Evolutionary conservation across 2,797 vertebrate species (phyloP).

Genomic region (Peromyscus aztecus): DNA sequence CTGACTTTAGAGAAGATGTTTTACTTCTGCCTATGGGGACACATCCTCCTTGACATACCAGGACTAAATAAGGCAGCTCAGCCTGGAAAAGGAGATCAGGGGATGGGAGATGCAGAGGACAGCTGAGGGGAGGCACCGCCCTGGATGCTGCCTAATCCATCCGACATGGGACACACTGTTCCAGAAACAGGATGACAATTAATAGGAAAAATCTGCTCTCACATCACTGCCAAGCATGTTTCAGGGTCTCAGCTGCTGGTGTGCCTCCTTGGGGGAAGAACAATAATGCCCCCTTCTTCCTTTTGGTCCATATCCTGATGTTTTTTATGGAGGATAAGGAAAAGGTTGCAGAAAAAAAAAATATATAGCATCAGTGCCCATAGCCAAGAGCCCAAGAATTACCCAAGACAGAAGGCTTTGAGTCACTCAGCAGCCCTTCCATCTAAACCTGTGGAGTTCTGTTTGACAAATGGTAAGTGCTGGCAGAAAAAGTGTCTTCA

Average conservation of each 20-base stretch:
- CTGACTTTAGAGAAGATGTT: background rate
- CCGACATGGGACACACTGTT: constrained; percentile 80
- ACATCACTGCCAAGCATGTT: constrained; percentile 81
- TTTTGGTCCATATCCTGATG: background rate
- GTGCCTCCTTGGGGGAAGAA: background rate
- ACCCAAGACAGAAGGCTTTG: background rate
- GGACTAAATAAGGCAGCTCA: background rate
- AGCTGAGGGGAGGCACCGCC: constrained; percentile 68
- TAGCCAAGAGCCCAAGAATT: background rate
- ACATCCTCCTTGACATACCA: background rate
- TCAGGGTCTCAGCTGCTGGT: constrained; percentile 82
- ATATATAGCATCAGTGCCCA: background rate
- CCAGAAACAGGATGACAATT: constrained; percentile 83
- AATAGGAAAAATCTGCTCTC: constrained; percentile 86
- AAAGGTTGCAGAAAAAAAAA: background rate
- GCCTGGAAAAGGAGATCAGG: background rate
- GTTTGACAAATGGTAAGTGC: background rate
- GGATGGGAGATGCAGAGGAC: background rate
- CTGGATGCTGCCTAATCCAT: constrained; percentile 78
- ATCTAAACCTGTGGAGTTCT: background rate
- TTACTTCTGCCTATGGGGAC: background rate
- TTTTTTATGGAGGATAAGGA: background rate
- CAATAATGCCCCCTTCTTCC: background rate
- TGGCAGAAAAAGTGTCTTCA: background rate
- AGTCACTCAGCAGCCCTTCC: background rate